These are phyloP conservation scores for Aspidoscelis tigris DNA, from an alignment of 2,113 vertebrate genomes.

Conservation along the genomic window DNA sequence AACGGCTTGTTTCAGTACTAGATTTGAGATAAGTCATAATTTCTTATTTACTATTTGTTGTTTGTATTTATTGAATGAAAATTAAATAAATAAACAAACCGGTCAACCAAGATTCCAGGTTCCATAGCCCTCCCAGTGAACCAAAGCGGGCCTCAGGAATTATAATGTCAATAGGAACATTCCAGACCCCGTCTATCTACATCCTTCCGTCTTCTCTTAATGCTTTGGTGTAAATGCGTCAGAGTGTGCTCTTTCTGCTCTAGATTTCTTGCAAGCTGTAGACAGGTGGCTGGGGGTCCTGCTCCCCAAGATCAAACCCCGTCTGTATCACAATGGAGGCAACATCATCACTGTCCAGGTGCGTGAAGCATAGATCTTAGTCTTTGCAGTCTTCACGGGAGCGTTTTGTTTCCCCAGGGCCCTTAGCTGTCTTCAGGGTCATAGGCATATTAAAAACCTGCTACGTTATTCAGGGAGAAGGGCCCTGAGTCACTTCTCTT, in stretches of 20 bases:
- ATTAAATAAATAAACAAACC: not conserved
- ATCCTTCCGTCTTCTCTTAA: not conserved
- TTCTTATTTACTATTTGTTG: too few relatives aligned
- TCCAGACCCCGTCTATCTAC: not conserved
- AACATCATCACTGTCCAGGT: conserved; percentile 97
- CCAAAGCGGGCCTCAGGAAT: not conserved
- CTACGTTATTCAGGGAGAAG: not conserved
- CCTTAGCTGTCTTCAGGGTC: not conserved
- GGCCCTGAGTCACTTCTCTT: not conserved
- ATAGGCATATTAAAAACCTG: not conserved
- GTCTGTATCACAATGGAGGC: conserved; percentile 89
- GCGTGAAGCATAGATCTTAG: not conserved
- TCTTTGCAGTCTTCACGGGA: not conserved
- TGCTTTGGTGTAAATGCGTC: not conserved
- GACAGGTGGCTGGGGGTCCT: conserved; percentile 89
- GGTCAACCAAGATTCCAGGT: not conserved
- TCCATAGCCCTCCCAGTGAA: not conserved
- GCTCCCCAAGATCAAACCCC: conserved; percentile 87
- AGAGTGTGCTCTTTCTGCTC: conserved; percentile 35
- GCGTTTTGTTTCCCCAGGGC: not conserved
- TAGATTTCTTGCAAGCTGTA: conserved; percentile 89
- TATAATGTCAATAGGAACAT: not conserved
- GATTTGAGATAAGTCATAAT: too few relatives aligned
- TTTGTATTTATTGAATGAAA: too few relatives aligned
- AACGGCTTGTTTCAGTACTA: too few relatives aligned